Base-by-base conservation (phyloP, 1,140 invertebrate genomes). In the Drosophila neocordata region DNA sequence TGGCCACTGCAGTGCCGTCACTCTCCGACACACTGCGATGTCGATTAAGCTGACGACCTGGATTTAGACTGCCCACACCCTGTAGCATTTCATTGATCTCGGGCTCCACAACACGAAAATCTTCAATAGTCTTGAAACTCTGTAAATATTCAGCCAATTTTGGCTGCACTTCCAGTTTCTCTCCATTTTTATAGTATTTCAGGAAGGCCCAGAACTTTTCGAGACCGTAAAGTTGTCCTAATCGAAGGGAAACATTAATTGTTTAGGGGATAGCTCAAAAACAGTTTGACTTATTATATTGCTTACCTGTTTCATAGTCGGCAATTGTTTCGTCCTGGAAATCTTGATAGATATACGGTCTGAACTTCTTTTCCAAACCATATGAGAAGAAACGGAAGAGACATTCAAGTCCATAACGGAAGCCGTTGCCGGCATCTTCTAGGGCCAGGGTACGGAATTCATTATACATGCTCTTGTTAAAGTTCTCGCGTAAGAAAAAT, bases 201-300 rank as follows among this genome's bases (percentile, higher is more conserved):
- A 98, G 92, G 93, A 99, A 99, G 44, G 98, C 98, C 97, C 98
- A 99, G 92, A 99, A 99, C 92, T 99, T 99, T 93, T 99, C 99
- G 52, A 99, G 92, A 41, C 98, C 99, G 93, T 99, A 99, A 15
- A 99, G 93, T 93, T 99, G 97, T 92, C 97, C 97, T 97, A 91
- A n/a, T 0, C 0, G 0, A 53, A 15, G 7, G 20, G 22, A 52
- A n/a, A n/a, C 1, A 7, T 58, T 27, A 52, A 9, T 35, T 37
- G 8, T 18, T 20, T 22, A 41, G 34, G 4, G 0, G 7, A 18
- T 15, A 56, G 13, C 51, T 0, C 2, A 7, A n/a, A 7, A n/a
- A 24, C 1, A 18, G 18, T n/a, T 13, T 27, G 12, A 12, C 2
- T 3, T 7, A 44, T 7, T 22, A 5, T 1, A 12, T 9, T 41